phyloP scores from a whole-genome alignment of 2,888 invertebrate genomes.

The Harmothoe impar region DNA sequence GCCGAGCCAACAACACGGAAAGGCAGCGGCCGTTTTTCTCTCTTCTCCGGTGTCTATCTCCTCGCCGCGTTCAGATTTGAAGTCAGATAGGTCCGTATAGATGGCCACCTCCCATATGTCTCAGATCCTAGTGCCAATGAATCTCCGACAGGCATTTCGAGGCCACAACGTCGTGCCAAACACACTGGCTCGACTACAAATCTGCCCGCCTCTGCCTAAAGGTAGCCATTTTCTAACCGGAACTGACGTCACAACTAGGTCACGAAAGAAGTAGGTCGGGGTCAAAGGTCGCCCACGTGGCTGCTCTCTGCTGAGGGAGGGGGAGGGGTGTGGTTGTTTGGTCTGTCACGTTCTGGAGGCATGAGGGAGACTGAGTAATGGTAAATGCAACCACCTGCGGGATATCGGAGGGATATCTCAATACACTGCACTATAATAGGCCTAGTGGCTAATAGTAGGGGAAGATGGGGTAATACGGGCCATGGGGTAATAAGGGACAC shows the following conservation, averaged over 20 bases:
- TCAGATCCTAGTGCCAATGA: background rate
- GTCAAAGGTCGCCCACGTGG: conserved; percentile 46
- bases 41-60: too few relatives aligned
- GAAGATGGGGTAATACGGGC: too few relatives aligned
- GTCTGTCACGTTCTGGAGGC: background rate
- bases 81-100: background rate
- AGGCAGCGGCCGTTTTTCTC: too few relatives aligned
- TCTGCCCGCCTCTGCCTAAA: background rate
- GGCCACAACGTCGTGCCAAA: conserved; percentile 31
- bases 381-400: background rate
- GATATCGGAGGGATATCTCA: too few relatives aligned
- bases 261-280: background rate
- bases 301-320: background rate
- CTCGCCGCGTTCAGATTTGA: too few relatives aligned
- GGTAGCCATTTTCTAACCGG: conserved; percentile 26
- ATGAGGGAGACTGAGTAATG: background rate
- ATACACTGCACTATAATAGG: too few relatives aligned
- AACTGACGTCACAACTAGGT: conserved; percentile 42
- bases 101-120: background rate
- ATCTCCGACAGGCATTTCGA: conserved; percentile 37
- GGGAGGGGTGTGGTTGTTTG: background rate
- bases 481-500: too few relatives aligned
- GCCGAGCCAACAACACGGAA: background rate
- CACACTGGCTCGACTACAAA: background rate
- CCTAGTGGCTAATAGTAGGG: too few relatives aligned